These are phyloP conservation scores for Polietes domitor DNA, from an alignment of 2,888 invertebrate species.

Conservation along the genomic window DNA sequence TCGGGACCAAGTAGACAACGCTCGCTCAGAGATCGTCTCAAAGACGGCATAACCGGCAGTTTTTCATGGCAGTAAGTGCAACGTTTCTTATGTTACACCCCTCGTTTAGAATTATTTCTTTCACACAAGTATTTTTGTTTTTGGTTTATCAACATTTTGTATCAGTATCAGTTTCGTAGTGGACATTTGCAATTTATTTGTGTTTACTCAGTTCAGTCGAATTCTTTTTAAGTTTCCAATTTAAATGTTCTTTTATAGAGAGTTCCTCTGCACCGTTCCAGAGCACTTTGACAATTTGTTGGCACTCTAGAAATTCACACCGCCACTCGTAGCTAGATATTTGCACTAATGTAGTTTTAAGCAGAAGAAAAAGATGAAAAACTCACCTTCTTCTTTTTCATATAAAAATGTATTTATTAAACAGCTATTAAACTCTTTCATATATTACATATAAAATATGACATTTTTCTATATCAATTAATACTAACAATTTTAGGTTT, in stretches of 20 bases:
- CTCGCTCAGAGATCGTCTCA: slow-evolving; percentile 88
- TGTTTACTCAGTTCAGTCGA: neutral
- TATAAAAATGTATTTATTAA: too few species aligned
- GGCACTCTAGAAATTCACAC: neutral
- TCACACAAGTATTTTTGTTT: slow-evolving; percentile 28
- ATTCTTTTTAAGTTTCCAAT: neutral
- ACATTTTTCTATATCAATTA: too few species aligned
- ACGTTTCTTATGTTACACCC: slow-evolving; percentile 3
- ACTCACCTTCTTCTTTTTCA: too few species aligned
- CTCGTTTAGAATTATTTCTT: neutral
- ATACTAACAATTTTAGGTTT: too few species aligned
- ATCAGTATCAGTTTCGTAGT: slow-evolving; percentile 37
- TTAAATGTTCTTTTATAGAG: slow-evolving; percentile 10
- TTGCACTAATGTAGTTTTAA: neutral
- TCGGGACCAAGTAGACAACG: slow-evolving; percentile 87
- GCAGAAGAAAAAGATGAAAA: too few species aligned
- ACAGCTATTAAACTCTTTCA: too few species aligned
- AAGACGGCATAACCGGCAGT: slow-evolving; percentile 90
- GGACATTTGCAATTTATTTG: neutral
- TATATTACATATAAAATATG: too few species aligned
- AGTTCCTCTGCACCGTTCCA: neutral
- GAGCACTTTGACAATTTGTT: neutral
- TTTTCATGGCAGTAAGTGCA: slow-evolving; percentile 90
- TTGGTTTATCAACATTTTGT: slow-evolving; percentile 16
- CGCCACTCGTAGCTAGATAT: neutral